Evolutionary conservation across 2,888 invertebrate species (phyloP), one percentile per base, ranked within the genome.

Genomic region (Cephus sareptanus): DNA sequence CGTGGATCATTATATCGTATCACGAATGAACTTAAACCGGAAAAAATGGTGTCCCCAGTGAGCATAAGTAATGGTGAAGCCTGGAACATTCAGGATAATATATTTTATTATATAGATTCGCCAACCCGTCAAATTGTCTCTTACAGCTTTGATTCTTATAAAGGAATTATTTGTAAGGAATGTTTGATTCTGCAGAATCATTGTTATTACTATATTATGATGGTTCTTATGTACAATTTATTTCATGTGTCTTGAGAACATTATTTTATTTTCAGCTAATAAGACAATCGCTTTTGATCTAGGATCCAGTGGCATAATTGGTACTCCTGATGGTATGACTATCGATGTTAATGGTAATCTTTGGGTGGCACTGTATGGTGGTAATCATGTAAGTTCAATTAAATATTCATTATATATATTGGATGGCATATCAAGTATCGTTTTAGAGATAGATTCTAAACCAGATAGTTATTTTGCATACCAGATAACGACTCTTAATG

Each of bases 31-130:
- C 56, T 83, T 0, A 70, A 70, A 11, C 81, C 86, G 6, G 82
- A 85, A 1, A 86, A 82, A 73, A 85, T 89, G 34, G 15, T 91
- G 9, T 80, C 89, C 3, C 92, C 92, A 11, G 94, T 95, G 33
- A 93, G 94, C 15, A 93, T 96, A n/a, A 96, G 96, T 73, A 97
- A 97, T 86, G 97, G 97, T 1, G 90, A 97, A 11, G 94, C 95
- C 0, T 97, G 97, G 97, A 95, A 94, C 31, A 88, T 92, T 0
- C 95, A 95, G 85, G 94, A 94, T 86, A 93, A 94, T 81, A 94
- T 93, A 84, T 94, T 97, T 93, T 97, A 95, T 91, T 97, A 95
- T 90, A 96, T 96, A 68, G 97, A 97, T 91, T 94, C 96, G 0
- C 93, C 94, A 0, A 95, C 95, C 0, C 90, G 92, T 56, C 93